Evolutionary conservation across 2,888 invertebrate genomes (phyloP).

Genomic region (Pheosia gnoma): DNA sequence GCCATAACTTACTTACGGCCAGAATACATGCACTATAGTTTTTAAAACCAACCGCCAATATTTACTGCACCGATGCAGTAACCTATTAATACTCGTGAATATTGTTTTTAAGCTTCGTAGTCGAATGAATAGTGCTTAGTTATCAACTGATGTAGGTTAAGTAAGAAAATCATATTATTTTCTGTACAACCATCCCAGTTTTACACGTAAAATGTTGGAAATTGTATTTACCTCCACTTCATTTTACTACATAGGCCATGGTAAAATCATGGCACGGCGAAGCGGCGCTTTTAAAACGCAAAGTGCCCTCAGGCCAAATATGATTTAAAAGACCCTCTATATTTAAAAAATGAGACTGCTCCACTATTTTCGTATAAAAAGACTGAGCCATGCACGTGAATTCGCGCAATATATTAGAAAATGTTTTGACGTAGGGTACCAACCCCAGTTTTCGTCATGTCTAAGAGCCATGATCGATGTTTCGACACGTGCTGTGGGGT

Average conservation of each 20-base stretch:
- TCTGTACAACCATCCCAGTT: too few species aligned
- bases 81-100: too few species aligned
- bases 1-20: slow-evolving; percentile 39
- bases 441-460: slow-evolving; percentile 42
- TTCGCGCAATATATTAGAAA: slow-evolving; percentile 27
- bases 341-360: slow-evolving; percentile 1
- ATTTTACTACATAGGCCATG: neutral
- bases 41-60: neutral
- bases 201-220: neutral
- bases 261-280: neutral
- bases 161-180: too few species aligned
- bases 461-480: slow-evolving; percentile 64
- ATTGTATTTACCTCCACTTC: neutral
- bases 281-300: slow-evolving; percentile 1
- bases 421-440: slow-evolving; percentile 40
- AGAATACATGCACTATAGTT: slow-evolving; percentile 8
- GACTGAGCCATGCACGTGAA: slow-evolving; percentile 8
- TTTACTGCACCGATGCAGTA: neutral
- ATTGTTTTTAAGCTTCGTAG: too few species aligned
- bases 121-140: too few species aligned
- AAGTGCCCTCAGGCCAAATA: neutral
- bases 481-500: slow-evolving; percentile 57
- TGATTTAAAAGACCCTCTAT: slow-evolving; percentile 2
- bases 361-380: slow-evolving; percentile 10
- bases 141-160: too few species aligned